A percentile compares a stretch with the other conserved stretches of the same genome.
Conservation (phyloP, 1,140 invertebrate genomes). For the Bathynomus jamesi region DNA sequence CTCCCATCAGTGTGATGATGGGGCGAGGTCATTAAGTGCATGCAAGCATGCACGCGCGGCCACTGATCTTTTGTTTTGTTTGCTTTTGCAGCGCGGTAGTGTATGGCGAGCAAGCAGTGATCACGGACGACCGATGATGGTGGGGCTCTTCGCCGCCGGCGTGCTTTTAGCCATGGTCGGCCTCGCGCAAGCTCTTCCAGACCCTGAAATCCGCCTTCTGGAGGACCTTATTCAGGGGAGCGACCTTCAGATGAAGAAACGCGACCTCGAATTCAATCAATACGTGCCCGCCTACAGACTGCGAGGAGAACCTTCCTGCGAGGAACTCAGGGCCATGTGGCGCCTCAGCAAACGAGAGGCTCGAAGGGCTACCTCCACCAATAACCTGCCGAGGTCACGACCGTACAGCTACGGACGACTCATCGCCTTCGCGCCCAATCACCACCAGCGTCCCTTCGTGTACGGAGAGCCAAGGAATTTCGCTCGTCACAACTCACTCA, state of each 20-base stretch:
- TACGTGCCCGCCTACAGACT: conserved; percentile 29
- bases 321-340: conserved; percentile 82
- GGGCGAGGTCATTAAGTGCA: too few species aligned
- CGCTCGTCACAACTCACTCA: not conserved
- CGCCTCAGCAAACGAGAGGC: conserved; percentile 78
- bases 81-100: not conserved
- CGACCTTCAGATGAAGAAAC: conserved; percentile 15
- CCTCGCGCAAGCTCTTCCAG: not conserved
- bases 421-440: conserved; percentile 20
- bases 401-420: conserved; percentile 65
- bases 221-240: not conserved
- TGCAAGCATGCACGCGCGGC: too few species aligned
- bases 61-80: too few species aligned
- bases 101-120: not conserved
- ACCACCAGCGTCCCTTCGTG: not conserved
- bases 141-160: not conserved
- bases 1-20: too few species aligned
- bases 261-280: conserved; percentile 35
- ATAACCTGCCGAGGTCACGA: conserved; percentile 68
- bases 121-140: not conserved
- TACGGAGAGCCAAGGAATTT: not conserved
- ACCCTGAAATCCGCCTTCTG: not conserved
- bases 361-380: conserved; percentile 72
- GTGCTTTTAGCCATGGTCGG: not conserved
- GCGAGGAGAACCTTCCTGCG: conserved; percentile 64